Evolutionary conservation across 2,888 invertebrate species (phyloP).

Genomic region (Strigamia maritima): DNA sequence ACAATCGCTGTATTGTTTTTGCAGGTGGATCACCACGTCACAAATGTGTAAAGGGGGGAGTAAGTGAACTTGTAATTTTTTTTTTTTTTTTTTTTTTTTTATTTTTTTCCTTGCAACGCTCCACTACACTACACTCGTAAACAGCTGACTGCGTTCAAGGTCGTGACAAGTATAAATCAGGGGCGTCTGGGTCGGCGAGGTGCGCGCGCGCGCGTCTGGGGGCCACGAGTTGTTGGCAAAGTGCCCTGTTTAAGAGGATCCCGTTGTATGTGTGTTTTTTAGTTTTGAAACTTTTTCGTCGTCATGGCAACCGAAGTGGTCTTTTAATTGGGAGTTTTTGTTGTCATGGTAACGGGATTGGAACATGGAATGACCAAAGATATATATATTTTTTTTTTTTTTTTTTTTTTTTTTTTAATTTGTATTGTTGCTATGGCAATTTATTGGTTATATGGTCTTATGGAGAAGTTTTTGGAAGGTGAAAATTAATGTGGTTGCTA

Average conservation of each 20-base stretch:
- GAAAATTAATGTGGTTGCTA: too few relatives aligned
- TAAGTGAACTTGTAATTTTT: neutral
- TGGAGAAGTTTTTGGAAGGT: too few relatives aligned
- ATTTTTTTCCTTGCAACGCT: neutral
- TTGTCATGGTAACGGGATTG: too few relatives aligned
- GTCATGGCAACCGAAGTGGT: too few relatives aligned
- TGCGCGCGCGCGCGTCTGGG: neutral
- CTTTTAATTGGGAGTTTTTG: too few relatives aligned
- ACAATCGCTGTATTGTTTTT: neutral
- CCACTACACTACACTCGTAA: neutral
- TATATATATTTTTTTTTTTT: too few relatives aligned
- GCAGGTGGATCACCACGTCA: neutral
- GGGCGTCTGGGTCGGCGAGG: neutral
- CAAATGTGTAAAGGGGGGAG: neutral
- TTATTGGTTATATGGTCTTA: too few relatives aligned
- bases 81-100: neutral
- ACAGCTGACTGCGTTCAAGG: slow-evolving; percentile 4
- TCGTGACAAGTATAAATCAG: neutral
- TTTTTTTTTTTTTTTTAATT: too few relatives aligned
- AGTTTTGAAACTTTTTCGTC: too few relatives aligned
- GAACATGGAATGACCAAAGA: too few relatives aligned
- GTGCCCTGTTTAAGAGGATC: neutral
- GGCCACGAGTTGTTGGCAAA: neutral
- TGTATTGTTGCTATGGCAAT: too few relatives aligned
- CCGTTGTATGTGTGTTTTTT: too few relatives aligned